Base-by-base conservation (phyloP, 1,140 invertebrate genomes). In the Megathymus violae region DNA sequence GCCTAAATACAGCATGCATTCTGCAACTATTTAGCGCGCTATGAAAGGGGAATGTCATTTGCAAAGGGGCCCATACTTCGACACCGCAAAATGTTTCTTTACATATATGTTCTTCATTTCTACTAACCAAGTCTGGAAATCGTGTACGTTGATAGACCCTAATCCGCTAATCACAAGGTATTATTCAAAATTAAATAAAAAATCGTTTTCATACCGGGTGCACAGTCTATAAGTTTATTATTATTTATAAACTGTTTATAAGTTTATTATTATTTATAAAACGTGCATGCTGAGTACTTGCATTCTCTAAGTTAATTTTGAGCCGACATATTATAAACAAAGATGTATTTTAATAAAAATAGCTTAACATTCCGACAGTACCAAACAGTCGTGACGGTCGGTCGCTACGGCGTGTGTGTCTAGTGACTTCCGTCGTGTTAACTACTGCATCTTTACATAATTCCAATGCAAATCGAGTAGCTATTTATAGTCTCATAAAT, bases 41-140 rank as follows among this genome's bases (percentile, higher is more conserved):
- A 70, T 73, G 78, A 78, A 78, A 74, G 79, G 71, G 77, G 77
- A 85, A 83, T 83, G 80, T 74, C 75, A 82, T 88, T 86, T 81
- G 74, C 77, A 65, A 46, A 60, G 64, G 67, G 74, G 60, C 62
- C 83, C 80, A 80, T 82, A 84, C 83, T 80, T 72, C 72, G 58
- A 71, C 68, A 81, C 83, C 85, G 78, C 81, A 85, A 58, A 38
- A 51, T 52, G 34, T n/a, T n/a, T n/a, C n/a, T 43, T 31, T 27
- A 14, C 7, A 22, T 54, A 46, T n/a, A 16, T 46, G 10, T 41
- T 10, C 14, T 54, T 19, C 11, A 22, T 1, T 16, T 51, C 27
- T 31, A 9, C 27, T 31, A 7, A 31, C 19, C 19, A 22, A 22
- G 27, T 9, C 27, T 31, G 27, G 27, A 31, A 4, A 31, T 31